These are phyloP conservation scores for Gonatopus flavifemur DNA, from an alignment of 1,140 invertebrate genomes.

Conservation along the genomic window DNA sequence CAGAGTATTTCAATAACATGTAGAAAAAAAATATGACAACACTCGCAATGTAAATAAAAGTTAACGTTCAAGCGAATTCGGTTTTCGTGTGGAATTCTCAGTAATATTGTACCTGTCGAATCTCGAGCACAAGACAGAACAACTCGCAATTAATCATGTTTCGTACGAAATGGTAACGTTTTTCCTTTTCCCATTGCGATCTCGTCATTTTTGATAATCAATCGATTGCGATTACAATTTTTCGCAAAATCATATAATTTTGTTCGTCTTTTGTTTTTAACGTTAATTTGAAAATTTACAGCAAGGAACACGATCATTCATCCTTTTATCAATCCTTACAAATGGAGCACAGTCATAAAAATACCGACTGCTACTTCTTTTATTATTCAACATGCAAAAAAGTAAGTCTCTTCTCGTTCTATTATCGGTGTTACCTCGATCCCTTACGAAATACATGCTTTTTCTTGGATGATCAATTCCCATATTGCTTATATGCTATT, in stretches of 20 bases:
- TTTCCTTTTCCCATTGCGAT: constrained; percentile 3
- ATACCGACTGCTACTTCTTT: constrained; percentile 82
- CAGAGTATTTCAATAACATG: constrained; percentile 11
- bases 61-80: constrained; percentile 4
- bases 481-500: constrained; percentile 32
- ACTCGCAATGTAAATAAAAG: not conserved
- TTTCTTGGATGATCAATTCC: no score
- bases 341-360: constrained; percentile 60
- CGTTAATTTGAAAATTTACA: no score
- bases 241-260: constrained; percentile 5
- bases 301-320: constrained; percentile 56
- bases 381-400: constrained; percentile 81
- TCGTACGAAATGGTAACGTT: constrained; percentile 50
- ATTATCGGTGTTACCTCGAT: not conserved
- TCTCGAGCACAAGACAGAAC: constrained; percentile 6
- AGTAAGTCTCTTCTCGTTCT: constrained; percentile 59
- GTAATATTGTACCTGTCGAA: constrained; percentile 21
- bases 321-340: constrained; percentile 51
- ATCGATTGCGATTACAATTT: not conserved
- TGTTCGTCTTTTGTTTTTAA: constrained; percentile 24
- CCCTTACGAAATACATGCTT: not conserved
- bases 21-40: constrained; percentile 15
- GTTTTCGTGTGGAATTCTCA: constrained; percentile 8
- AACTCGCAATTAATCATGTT: constrained; percentile 46
- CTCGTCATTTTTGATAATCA: constrained; percentile 3